A percentile compares a stretch with the other conserved stretches of the same genome.
Conservation (phyloP, 2,113 vertebrate species). For the Trogon surrucura region DNA sequence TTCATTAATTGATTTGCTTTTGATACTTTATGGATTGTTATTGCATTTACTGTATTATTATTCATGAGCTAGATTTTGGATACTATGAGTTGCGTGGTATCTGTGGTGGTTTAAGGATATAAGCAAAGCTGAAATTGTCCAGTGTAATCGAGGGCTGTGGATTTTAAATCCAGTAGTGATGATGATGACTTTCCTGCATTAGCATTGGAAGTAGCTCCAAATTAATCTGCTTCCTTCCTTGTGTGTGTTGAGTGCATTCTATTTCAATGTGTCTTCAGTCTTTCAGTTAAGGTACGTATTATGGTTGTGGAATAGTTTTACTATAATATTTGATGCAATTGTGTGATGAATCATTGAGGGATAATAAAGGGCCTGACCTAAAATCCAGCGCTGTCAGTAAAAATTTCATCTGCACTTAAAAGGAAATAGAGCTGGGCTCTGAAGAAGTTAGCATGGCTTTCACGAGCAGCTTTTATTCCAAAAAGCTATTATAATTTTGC, state of each 20-base stretch:
- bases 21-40: background rate
- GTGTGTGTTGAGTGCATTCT: background rate
- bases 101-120: background rate
- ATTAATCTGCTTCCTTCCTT: background rate
- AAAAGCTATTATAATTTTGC: background rate
- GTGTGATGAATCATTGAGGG: background rate
- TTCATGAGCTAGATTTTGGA: background rate
- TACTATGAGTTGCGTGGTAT: background rate
- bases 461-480: background rate
- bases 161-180: background rate
- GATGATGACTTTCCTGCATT: background rate
- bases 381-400: background rate
- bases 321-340: background rate
- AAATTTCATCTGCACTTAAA: background rate
- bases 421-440: background rate
- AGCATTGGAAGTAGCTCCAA: background rate
- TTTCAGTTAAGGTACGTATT: background rate
- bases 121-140: background rate
- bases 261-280: background rate
- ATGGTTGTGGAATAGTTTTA: background rate
- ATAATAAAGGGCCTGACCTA: background rate
- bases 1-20: background rate
- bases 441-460: background rate
- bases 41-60: background rate
- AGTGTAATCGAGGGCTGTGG: background rate